Conservation (phyloP, 1,140 invertebrate species). For the Neotoxoptera formosana region DNA sequence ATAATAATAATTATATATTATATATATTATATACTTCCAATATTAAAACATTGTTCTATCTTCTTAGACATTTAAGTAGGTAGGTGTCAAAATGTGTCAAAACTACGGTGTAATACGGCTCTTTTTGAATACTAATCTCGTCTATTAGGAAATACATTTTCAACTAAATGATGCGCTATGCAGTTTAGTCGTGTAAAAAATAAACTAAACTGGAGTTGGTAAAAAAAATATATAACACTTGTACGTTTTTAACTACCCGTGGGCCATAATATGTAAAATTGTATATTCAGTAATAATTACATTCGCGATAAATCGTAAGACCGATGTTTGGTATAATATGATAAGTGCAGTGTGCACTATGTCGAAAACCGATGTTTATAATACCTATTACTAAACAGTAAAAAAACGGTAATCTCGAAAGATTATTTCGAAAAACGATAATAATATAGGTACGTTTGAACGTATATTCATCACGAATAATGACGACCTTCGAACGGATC, state of each 20-base stretch:
- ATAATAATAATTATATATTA: too few relatives aligned
- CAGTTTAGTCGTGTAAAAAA: background rate
- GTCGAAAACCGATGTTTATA: background rate
- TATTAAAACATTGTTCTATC: background rate
- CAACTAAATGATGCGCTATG: background rate
- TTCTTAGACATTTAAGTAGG: background rate
- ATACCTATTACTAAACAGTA: background rate
- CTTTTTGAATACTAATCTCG: background rate
- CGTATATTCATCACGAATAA: background rate
- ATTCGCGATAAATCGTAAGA: background rate
- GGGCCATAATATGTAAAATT: background rate
- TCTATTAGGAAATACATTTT: background rate
- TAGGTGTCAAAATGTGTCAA: too few relatives aligned
- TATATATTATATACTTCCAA: too few relatives aligned
- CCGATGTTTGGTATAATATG: background rate
- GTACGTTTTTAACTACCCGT: background rate
- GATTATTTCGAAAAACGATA: background rate
- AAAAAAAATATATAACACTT: background rate
- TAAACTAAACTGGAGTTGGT: background rate
- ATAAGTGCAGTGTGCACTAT: background rate
- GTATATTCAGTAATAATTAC: background rate
- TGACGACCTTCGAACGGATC: constrained; percentile 8
- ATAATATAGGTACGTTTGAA: background rate
- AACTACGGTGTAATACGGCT: background rate
- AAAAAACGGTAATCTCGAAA: background rate